phyloP scores from a whole-genome alignment of 2,888 invertebrate genomes.

The Amphimallon solstitiale region DNA sequence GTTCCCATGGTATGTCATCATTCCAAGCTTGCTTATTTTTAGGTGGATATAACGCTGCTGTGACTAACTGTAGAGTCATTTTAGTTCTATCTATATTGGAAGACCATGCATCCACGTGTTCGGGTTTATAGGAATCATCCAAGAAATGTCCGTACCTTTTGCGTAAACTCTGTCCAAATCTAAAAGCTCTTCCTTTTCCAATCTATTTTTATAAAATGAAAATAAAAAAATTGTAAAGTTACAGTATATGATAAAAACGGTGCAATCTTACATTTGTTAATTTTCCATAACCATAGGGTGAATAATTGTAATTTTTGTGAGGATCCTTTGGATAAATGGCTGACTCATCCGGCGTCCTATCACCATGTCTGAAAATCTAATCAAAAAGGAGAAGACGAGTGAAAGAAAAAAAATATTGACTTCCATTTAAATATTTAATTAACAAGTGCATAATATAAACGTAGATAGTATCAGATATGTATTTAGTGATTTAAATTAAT shows the following conservation, averaged over 20 bases:
- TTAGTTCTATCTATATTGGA: conserved; percentile 76
- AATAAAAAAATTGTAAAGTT: background rate
- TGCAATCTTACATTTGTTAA: conserved; percentile 72
- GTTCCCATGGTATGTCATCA: conserved; percentile 71
- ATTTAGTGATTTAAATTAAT: too few species aligned
- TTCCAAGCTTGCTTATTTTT: conserved; percentile 67
- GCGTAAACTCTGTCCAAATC: conserved; percentile 70
- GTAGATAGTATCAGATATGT: background rate
- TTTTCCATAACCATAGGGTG: conserved; percentile 79
- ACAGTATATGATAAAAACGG: background rate
- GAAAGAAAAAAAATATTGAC: too few species aligned
- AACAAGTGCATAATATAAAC: background rate
- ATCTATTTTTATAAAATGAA: conserved; percentile 3
- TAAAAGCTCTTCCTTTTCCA: conserved; percentile 57
- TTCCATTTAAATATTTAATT: background rate
- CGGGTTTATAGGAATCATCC: conserved; percentile 66
- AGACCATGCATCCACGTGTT: conserved; percentile 68
- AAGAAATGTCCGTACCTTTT: conserved; percentile 69
- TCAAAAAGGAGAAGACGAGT: too few species aligned
- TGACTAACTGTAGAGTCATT: conserved; percentile 72
- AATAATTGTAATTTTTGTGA: conserved; percentile 68
- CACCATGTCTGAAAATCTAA: conserved; percentile 78
- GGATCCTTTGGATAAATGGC: conserved; percentile 76
- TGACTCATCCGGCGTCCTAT: conserved; percentile 71
- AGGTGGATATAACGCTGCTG: conserved; percentile 74